Conservation (phyloP, 1,140 invertebrate genomes). For the Hetaerina americana region DNA sequence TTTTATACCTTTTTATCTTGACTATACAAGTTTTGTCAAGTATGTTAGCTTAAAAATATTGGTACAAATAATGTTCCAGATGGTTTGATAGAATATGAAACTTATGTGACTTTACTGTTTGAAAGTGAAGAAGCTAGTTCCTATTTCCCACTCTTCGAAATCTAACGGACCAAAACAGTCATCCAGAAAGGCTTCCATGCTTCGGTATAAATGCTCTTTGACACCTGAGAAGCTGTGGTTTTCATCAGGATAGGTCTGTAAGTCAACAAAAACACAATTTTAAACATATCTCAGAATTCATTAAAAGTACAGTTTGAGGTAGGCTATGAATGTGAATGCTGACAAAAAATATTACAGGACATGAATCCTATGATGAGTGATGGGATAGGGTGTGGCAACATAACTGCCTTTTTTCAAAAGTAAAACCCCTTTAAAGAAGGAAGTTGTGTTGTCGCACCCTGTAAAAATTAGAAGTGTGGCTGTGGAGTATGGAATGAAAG, state of each 20-base stretch:
- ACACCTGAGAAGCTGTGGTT: constrained; percentile 57
- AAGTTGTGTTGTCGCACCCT: no score
- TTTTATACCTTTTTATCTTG: background rate
- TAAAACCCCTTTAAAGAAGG: no score
- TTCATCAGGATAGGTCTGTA: constrained; percentile 73
- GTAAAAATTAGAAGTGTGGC: no score
- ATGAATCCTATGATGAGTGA: no score
- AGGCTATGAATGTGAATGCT: constrained; percentile 9
- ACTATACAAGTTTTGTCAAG: background rate
- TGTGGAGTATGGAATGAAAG: no score
- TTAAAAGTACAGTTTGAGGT: background rate
- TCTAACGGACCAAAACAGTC: constrained; percentile 63
- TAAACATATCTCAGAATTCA: background rate
- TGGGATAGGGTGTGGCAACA: no score
- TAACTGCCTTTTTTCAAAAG: no score
- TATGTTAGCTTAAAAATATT: background rate
- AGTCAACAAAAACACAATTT: constrained; percentile 11
- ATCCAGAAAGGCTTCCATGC: constrained; percentile 73
- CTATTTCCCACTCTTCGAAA: constrained; percentile 52
- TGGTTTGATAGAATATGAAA: no score
- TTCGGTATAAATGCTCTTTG: constrained; percentile 57
- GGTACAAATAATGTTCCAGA: no score
- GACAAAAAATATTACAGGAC: no score
- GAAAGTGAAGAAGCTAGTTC: constrained; percentile 8
- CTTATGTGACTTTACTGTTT: constrained; percentile 9